These are phyloP conservation scores for Proteles cristata DNA, from an alignment of 2,113 vertebrate species.

Conservation along the genomic window DNA sequence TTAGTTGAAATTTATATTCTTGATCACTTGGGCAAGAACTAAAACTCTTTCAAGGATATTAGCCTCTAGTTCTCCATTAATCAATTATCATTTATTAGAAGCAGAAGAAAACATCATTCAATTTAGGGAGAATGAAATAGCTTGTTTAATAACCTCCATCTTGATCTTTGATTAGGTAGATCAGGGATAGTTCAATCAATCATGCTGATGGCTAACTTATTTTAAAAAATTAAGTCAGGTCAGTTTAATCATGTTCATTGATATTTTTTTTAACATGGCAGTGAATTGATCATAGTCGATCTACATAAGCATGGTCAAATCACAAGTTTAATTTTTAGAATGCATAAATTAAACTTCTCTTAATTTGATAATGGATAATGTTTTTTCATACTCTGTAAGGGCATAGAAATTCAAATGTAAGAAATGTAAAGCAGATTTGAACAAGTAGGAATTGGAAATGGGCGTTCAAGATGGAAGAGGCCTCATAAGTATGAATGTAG, in stretches of 20 bases:
- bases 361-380: neutral
- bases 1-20: neutral
- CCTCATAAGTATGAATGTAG: neutral
- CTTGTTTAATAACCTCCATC: neutral
- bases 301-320: neutral
- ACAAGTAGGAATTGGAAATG: neutral
- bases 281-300: constrained; percentile 21
- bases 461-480: neutral
- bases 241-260: neutral
- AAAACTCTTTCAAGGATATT: neutral
- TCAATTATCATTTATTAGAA: neutral
- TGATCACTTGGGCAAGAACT: neutral
- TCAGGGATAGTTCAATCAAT: neutral
- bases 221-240: constrained; percentile 8
- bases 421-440: neutral
- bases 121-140: neutral
- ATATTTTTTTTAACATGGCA: neutral
- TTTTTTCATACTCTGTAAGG: neutral
- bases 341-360: neutral
- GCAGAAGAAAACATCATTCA: neutral
- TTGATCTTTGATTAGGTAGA: neutral
- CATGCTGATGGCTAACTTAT: neutral
- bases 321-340: constrained; percentile 41
- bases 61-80: neutral
- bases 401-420: neutral